Base-by-base conservation (phyloP, 2,888 invertebrate species). In the Apotomis capreana region DNA sequence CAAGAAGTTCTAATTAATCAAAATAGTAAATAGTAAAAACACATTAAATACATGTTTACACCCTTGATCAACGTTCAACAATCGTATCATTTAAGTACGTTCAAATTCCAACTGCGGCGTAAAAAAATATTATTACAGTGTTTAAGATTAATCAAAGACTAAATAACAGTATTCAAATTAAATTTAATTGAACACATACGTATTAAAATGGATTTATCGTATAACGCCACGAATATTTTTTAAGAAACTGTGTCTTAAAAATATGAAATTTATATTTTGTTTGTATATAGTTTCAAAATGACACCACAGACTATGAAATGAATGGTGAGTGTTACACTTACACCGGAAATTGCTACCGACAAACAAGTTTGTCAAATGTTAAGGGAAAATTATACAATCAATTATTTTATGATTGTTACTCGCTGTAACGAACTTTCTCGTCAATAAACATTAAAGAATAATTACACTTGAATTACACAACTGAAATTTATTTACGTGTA, bases 41-140 rank as follows among this genome's bases (percentile, higher is more conserved):
- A 80, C 81, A 81, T 74, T 76, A 74, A 78, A 76, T 80, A 82
- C 86, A 89, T 91, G 90, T 91, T 91, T 91, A 91, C 90, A 89
- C 88, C 84, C 82, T 83, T 78, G 80, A 80, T 52, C 51, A 68
- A 68, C 72, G 68, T 72, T 72, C 68, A 72, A 72, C 72, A 72
- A 72, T 72, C 72, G 52, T 72, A 62, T 63, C 40, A 6, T 63
- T 63, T 8, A 63, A 64, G 12, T 75, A 73, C 80, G 81, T 84
- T 84, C 81, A 81, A 80, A 80, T 76, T 77, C 74, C 46, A 57
- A 36, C 9, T 37, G 3, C 40, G 13, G 8, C 58, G 13, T 40
- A 6, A n/a, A 40, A 58, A 58, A 3, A 37, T 58, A 58, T 8
- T 37, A 37, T 40, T 8, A 59, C 12, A 59, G n/a, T 59, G n/a